phyloP scores from a whole-genome alignment of 2,888 invertebrate species.

The Ennomos erosarius region DNA sequence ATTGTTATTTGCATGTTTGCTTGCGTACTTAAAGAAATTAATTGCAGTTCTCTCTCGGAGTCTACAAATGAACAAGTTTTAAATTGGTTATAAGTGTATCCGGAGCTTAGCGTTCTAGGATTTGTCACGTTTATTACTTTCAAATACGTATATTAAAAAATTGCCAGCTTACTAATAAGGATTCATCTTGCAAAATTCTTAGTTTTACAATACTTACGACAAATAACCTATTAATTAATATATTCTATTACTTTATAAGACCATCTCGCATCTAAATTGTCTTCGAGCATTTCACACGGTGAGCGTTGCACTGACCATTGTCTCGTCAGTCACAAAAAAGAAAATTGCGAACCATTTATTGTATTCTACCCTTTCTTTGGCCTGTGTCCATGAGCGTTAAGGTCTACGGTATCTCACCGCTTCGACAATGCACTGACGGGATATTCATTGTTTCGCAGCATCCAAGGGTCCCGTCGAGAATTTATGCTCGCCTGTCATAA shows the following conservation, averaged over 20 bases:
- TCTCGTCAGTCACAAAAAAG: slow-evolving; percentile 72
- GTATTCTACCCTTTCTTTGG: slow-evolving; percentile 70
- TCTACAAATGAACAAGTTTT: slow-evolving; percentile 16
- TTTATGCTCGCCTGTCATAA: slow-evolving; percentile 84
- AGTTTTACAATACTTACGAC: too few relatives aligned
- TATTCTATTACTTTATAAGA: slow-evolving; percentile 53
- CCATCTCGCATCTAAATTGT: slow-evolving; percentile 50
- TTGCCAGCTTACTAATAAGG: too few relatives aligned
- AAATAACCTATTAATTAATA: slow-evolving; percentile 46
- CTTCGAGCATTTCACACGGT: slow-evolving; percentile 75
- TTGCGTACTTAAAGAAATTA: slow-evolving; percentile 28
- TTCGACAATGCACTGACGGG: slow-evolving; percentile 69
- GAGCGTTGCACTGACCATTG: slow-evolving; percentile 73
- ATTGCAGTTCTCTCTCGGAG: slow-evolving; percentile 23
- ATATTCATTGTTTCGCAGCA: slow-evolving; percentile 79
- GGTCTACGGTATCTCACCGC: slow-evolving; percentile 75
- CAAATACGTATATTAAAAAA: neutral
- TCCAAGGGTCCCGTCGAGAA: slow-evolving; percentile 79
- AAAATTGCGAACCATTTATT: slow-evolving; percentile 73
- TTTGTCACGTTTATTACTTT: slow-evolving; percentile 30
- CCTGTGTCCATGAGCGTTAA: slow-evolving; percentile 71
- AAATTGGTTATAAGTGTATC: slow-evolving; percentile 29
- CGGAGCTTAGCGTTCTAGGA: slow-evolving; percentile 4
- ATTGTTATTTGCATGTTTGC: slow-evolving; percentile 38
- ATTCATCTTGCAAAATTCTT: too few relatives aligned